Evolutionary conservation across 2,888 invertebrate species (phyloP), one percentile per base, ranked within the genome.

Genomic region (Caenorhabditis sp.): DNA sequence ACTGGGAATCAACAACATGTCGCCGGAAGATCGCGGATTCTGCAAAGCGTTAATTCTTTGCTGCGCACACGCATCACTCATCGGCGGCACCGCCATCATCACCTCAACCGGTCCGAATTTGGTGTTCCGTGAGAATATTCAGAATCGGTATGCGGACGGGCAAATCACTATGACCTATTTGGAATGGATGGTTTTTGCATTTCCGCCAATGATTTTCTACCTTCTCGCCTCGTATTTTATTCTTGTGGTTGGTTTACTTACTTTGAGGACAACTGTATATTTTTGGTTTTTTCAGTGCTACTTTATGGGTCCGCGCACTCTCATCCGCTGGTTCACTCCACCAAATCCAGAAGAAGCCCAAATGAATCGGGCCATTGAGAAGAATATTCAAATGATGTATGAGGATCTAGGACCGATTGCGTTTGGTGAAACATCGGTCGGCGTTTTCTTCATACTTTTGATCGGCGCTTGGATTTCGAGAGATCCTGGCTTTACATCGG

Each of bases 91-190:
- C 14, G 76, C 77, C 0, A 79, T 77, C 14, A 69, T 79, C 14
- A 81, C 80, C 0, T 76, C 79, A 19, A 81, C 78, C 5, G 77
- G 71, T 8, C 77, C 80, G 10, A 81, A 81, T 63, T 65, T 81
- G 26, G 72, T 81, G 37, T 78, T 81, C 23, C 49, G 78, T 57
- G 78, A 81, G 50, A 69, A 72, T 59, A 61, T 79, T 62, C 61
- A 74, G 27, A 77, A 66, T 27, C 26, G 63, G 23, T 79, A 77
- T 27, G 70, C 72, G 0, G 64, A 75, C 1, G 66, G 63, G 1
- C 70, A 77, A 37, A 60, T 77, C 12, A 59, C 69, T 5, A 75
- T 81, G 62, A 73, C 77, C 0, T 81, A 77, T 57, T 37, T 78
- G 26, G 69, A 78, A 54, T 81, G 81, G 81, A 75, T 77, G 66